Conservation (phyloP, 37 sponge, comb jelly and placozoan genomes). For the Mnemiopsis leidyi region DNA sequence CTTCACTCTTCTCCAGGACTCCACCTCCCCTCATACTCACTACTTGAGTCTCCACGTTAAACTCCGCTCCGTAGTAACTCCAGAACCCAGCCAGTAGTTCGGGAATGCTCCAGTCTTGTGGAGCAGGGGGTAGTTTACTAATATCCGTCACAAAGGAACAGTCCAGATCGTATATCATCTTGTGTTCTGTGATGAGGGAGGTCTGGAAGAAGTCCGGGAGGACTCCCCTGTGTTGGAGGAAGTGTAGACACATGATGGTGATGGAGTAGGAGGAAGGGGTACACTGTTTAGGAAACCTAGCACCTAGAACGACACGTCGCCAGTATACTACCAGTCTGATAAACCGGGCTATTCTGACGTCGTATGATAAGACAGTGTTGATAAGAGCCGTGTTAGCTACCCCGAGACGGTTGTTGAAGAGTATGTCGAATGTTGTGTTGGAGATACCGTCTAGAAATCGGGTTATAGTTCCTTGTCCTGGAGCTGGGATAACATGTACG, state of each 20-base stretch:
- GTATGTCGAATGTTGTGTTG: slow-evolving; percentile 25
- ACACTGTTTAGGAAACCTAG: slow-evolving; percentile 8
- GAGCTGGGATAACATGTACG: slow-evolving; percentile 44
- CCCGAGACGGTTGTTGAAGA: slow-evolving; percentile 32
- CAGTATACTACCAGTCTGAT: not conserved
- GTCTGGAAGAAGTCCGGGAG: slow-evolving; percentile 28
- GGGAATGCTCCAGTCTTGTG: not conserved
- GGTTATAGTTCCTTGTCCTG: slow-evolving; percentile 27
- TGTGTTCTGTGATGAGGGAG: slow-evolving; percentile 22
- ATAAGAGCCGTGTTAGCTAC: slow-evolving; percentile 4
- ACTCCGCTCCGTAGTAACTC: slow-evolving; percentile 47
- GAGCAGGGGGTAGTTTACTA: not conserved
- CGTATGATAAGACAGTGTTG: not conserved
- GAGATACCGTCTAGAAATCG: slow-evolving; percentile 35
- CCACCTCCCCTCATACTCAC: not conserved
- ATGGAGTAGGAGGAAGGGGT: slow-evolving; percentile 49
- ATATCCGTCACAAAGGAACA: slow-evolving; percentile 52
- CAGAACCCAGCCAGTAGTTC: slow-evolving; percentile 46
- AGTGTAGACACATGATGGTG: slow-evolving; percentile 40
- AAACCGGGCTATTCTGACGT: not conserved
- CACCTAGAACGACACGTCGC: not conserved
- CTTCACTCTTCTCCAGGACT: not conserved
- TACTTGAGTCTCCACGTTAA: slow-evolving; percentile 4
- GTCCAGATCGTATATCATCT: slow-evolving; percentile 26
- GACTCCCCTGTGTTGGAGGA: not conserved